A percentile compares a stretch with the other conserved stretches of the same genome.
phyloP scores from a whole-genome alignment of 2,113 vertebrate genomes.

The Chiloscyllium plagiosum region DNA sequence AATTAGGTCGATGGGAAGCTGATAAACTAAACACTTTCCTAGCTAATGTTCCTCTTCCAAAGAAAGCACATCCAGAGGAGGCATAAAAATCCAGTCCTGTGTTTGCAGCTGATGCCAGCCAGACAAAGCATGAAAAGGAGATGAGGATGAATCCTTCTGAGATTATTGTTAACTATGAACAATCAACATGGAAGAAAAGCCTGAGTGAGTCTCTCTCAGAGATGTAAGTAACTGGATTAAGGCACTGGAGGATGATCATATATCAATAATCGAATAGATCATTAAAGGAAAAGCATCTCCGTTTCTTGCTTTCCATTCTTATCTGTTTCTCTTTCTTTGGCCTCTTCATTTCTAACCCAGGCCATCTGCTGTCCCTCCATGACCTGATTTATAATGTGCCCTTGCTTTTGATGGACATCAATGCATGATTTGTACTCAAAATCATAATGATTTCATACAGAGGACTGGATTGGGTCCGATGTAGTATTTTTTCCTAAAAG shows the following conservation, averaged over 20 bases:
- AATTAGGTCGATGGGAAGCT: too few relatives aligned
- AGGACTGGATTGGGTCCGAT: too few relatives aligned
- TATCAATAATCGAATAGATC: background rate
- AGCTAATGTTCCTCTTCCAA: too few relatives aligned
- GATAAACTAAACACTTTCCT: too few relatives aligned
- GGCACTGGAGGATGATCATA: background rate
- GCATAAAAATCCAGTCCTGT: background rate
- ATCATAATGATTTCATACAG: background rate
- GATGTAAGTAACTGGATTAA: background rate
- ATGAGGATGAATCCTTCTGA: background rate
- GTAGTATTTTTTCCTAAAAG: too few relatives aligned
- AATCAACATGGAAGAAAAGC: background rate
- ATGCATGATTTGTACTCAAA: background rate
- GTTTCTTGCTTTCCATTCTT: background rate
- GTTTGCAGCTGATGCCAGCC: background rate
- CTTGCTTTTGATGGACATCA: background rate
- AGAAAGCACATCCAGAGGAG: too few relatives aligned
- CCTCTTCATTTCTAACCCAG: background rate
- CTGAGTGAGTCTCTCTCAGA: background rate
- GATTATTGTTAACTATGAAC: background rate
- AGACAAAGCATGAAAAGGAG: background rate
- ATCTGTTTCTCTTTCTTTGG: background rate
- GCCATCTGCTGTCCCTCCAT: background rate
- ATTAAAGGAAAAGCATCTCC: background rate
- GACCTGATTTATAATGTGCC: background rate